Percentiles rank a stretch among this genome's conserved stretches.
Conservation (phyloP, 2,797 vertebrate species). For the Cyclopterus lumpus region DNA sequence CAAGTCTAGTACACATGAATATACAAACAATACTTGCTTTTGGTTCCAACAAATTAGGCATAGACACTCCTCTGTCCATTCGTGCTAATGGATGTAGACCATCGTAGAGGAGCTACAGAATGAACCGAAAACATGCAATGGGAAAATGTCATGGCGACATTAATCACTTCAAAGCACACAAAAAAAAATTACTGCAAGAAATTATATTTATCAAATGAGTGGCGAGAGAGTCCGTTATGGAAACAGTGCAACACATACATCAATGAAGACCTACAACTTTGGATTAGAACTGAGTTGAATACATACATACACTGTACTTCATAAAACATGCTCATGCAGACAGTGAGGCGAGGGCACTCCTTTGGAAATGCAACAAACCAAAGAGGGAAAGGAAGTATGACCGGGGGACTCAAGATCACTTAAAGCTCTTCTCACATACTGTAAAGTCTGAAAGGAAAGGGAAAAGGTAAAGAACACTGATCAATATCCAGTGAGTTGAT, state of each 20-base stretch:
- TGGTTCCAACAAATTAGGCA: conserved; percentile 98
- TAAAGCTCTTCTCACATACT: conserved; percentile 56
- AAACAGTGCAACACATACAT: not conserved
- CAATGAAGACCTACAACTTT: not conserved
- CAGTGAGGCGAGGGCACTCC: conserved; percentile 3
- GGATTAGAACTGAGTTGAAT: not conserved
- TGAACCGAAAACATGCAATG: conserved; percentile 68
- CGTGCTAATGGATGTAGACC: conserved; percentile 86
- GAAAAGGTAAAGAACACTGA: not conserved
- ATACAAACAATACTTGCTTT: conserved; percentile 89
- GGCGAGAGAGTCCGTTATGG: conserved; percentile 18
- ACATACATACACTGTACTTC: not conserved
- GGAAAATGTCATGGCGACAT: conserved; percentile 26
- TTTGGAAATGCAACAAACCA: conserved; percentile 9
- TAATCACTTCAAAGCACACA: conserved; percentile 12
- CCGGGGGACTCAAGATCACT: not conserved
- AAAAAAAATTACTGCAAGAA: conserved; percentile 17
- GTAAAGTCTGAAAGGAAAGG: conserved; percentile 63
- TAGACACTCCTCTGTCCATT: conserved; percentile 95
- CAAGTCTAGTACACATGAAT: conserved; percentile 12
- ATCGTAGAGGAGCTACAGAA: conserved; percentile 86
- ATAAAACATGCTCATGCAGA: conserved; percentile 36
- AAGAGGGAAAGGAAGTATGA: conserved; percentile 5
- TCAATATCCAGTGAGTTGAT: not conserved
- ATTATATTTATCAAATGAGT: not conserved